Conservation (phyloP, 2,888 invertebrate genomes). For the Xanthia togata region DNA sequence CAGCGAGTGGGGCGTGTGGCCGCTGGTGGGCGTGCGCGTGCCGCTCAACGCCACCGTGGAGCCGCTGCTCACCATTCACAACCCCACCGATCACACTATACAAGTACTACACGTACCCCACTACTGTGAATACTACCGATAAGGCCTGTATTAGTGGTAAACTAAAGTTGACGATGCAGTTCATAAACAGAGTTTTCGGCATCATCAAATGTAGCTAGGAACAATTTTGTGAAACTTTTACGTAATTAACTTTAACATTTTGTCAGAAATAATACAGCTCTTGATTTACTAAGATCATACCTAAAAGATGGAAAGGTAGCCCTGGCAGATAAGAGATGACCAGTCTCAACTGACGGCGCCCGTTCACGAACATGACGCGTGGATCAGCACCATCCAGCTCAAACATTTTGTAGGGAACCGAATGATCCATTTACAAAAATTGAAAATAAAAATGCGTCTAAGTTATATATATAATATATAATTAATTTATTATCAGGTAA, state of each 20-base stretch:
- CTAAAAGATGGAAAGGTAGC: too few relatives aligned
- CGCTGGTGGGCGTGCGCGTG: slow-evolving; percentile 96
- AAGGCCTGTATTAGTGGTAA: not conserved
- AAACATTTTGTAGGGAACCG: too few relatives aligned
- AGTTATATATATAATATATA: too few relatives aligned
- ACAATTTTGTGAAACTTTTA: not conserved
- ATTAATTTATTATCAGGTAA: too few relatives aligned
- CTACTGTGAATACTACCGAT: not conserved
- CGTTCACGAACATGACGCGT: too few relatives aligned
- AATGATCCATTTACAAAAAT: too few relatives aligned
- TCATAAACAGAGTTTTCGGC: not conserved
- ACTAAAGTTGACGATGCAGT: not conserved
- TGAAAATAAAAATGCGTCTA: too few relatives aligned
- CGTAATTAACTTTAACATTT: not conserved
- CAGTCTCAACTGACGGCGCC: too few relatives aligned
- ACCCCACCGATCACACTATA: slow-evolving; percentile 96
- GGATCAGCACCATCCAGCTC: too few relatives aligned
- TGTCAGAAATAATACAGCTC: too few relatives aligned
- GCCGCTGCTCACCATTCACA: slow-evolving; percentile 97
- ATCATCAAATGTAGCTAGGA: not conserved
- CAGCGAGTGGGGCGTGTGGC: slow-evolving; percentile 97
- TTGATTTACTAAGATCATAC: too few relatives aligned
- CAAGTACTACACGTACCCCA: slow-evolving; percentile 90
- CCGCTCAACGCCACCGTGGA: slow-evolving; percentile 97
- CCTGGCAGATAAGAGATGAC: too few relatives aligned